phyloP scores from a whole-genome alignment of 2,888 invertebrate genomes.

The Melanostoma mellinum region DNA sequence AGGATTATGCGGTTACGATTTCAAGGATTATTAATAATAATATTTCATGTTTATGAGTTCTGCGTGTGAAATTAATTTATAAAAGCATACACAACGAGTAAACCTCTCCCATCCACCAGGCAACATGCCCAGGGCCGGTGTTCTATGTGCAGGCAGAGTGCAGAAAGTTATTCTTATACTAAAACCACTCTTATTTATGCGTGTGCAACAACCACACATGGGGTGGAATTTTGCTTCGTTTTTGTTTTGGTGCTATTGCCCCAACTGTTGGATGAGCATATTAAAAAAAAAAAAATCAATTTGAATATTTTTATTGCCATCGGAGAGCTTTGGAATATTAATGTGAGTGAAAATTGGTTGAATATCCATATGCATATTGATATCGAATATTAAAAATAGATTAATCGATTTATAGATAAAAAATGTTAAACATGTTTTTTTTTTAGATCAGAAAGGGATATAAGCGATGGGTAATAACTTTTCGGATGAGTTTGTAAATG shows the following conservation, averaged over 20 bases:
- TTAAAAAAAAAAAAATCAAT: not conserved
- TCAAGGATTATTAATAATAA: conserved; percentile 54
- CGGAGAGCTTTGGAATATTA: conserved; percentile 20
- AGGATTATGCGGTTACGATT: conserved; percentile 53
- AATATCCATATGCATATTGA: no score
- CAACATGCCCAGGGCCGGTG: no score
- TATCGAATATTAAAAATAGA: no score
- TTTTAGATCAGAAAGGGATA: no score
- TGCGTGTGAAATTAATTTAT: conserved; percentile 51
- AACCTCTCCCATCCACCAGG: no score
- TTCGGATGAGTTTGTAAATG: no score
- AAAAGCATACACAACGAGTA: conserved; percentile 15
- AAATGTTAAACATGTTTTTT: no score
- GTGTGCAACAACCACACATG: not conserved
- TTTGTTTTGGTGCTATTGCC: not conserved
- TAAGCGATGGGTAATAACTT: no score
- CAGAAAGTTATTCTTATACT: no score
- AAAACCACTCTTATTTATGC: no score
- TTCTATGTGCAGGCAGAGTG: no score
- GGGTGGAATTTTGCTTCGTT: not conserved
- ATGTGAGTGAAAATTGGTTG: conserved; percentile 4
- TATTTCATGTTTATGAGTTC: conserved; percentile 53
- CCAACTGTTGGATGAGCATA: conserved; percentile 20
- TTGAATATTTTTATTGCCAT: not conserved
- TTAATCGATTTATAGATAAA: no score